Percentiles rank a stretch among this genome's conserved stretches.
Evolutionary conservation across 2,888 invertebrate species (phyloP).

Genomic region (Brassicogethes aeneus): DNA sequence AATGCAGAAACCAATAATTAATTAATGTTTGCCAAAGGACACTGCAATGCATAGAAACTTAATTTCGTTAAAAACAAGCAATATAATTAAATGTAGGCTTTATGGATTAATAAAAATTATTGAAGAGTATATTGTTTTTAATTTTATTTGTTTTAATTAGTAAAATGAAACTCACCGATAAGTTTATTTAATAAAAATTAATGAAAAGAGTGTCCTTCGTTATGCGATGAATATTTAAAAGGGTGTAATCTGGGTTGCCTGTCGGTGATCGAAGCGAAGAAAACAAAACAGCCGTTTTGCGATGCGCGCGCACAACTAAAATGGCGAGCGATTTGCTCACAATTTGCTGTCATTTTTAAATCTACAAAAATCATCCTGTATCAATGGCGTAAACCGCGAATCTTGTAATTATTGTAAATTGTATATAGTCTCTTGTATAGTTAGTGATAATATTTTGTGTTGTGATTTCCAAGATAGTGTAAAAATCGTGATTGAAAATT

Average conservation of each 20-base stretch:
- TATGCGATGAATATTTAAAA: too few species aligned
- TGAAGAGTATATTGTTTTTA: too few species aligned
- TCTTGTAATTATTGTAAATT: conserved; percentile 59
- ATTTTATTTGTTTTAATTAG: too few species aligned
- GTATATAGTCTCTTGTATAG: conserved; percentile 67
- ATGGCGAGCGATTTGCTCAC: conserved; percentile 40
- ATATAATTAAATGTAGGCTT: too few species aligned
- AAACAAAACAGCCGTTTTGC: conserved; percentile 13
- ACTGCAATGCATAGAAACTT: too few species aligned
- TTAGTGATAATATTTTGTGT: conserved; percentile 60
- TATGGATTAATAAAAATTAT: too few species aligned
- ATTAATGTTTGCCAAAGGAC: too few species aligned
- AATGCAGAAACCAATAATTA: too few species aligned
- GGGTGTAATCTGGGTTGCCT: conserved; percentile 1
- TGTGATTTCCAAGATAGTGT: conserved; percentile 41
- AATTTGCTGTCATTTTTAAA: conserved; percentile 41
- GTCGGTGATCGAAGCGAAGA: neutral
- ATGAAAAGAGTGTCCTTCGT: too few species aligned
- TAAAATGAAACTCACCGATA: too few species aligned
- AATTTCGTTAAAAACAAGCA: too few species aligned
- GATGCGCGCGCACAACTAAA: conserved; percentile 33
- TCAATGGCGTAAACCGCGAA: conserved; percentile 58
- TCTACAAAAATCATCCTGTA: conserved; percentile 54
- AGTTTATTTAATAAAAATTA: too few species aligned
- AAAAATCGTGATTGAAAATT: conserved; percentile 47